A percentile compares a stretch with the other conserved stretches of the same genome.
Evolutionary conservation across 23 tunicate genomes (phyloP).

Genomic region (Trididemnum clinides): DNA sequence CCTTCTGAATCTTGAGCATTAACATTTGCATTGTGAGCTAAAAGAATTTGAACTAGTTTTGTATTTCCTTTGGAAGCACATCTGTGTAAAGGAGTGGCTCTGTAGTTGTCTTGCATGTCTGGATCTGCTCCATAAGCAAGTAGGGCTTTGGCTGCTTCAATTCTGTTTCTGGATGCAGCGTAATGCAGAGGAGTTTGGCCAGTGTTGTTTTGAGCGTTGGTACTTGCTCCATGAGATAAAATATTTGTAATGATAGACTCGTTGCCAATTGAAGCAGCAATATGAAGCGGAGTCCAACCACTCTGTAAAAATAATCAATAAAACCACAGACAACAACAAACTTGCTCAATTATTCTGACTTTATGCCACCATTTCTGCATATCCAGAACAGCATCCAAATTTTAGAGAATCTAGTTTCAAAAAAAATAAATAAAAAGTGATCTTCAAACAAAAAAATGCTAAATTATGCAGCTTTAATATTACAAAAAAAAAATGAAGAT

Average conservation of each 20-base stretch:
- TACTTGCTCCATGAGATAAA: slow-evolving; percentile 72
- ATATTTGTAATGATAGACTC: slow-evolving; percentile 51
- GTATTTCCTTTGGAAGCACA: slow-evolving; percentile 91
- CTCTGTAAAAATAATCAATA: slow-evolving; percentile 51
- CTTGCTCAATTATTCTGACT: too few species aligned
- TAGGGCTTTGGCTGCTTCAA: slow-evolving; percentile 67
- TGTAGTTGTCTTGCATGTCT: slow-evolving; percentile 63
- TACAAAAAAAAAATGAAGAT: too few species aligned
- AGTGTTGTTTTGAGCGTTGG: slow-evolving; percentile 47
- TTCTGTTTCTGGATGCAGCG: slow-evolving; percentile 81
- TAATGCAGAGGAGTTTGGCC: slow-evolving; percentile 91
- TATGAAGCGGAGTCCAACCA: slow-evolving; percentile 88
- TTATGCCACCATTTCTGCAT: too few species aligned
- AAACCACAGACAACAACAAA: too few species aligned
- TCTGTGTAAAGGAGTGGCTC: slow-evolving; percentile 87
- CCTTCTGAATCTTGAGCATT: slow-evolving; percentile 83
- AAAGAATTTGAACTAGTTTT: slow-evolving; percentile 72
- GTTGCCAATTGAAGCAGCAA: slow-evolving; percentile 87
- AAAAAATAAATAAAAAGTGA: too few species aligned
- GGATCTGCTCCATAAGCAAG: slow-evolving; percentile 94
- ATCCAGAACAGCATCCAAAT: too few species aligned
- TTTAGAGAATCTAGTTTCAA: too few species aligned
- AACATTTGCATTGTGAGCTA: slow-evolving; percentile 72
- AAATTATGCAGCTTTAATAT: too few species aligned
- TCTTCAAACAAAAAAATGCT: too few species aligned